phyloP scores from a whole-genome alignment of 2,888 invertebrate genomes.

The Iselma pallidipennis region DNA sequence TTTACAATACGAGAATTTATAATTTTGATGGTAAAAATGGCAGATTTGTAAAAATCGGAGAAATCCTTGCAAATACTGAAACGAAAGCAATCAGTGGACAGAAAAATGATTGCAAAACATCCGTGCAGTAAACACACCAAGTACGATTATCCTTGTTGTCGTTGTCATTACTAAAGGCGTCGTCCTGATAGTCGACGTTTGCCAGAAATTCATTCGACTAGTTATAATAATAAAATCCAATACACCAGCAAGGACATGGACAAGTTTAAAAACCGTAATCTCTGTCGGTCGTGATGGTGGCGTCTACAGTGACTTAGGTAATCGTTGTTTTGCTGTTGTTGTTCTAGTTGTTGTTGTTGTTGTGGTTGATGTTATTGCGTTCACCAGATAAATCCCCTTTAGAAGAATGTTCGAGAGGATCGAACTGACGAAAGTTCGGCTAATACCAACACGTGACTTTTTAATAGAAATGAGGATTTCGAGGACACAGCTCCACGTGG shows the following conservation, averaged over 20 bases:
- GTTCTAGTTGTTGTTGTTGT: not conserved
- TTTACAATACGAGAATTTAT: not conserved
- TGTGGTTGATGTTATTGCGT: not conserved
- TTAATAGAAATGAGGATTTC: not conserved
- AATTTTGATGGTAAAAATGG: not conserved
- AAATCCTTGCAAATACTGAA: not conserved
- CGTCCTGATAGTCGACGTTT: not conserved
- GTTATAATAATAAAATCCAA: not conserved
- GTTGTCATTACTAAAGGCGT: not conserved
- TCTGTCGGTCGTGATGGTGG: not conserved
- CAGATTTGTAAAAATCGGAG: not conserved
- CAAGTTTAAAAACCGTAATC: not conserved
- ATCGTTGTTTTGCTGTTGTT: not conserved
- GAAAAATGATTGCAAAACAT: not conserved
- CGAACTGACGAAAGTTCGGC: not conserved
- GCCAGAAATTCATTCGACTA: not conserved
- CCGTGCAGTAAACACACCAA: not conserved
- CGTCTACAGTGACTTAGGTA: not conserved
- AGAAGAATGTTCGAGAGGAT: not conserved
- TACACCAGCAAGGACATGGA: not conserved
- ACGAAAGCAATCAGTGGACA: no score
- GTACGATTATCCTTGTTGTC: not conserved
- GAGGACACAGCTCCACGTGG: no score
- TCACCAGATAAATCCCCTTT: not conserved
- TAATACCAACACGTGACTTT: not conserved